phyloP scores from a whole-genome alignment of 1,140 invertebrate genomes.

The Cydia pomonella region DNA sequence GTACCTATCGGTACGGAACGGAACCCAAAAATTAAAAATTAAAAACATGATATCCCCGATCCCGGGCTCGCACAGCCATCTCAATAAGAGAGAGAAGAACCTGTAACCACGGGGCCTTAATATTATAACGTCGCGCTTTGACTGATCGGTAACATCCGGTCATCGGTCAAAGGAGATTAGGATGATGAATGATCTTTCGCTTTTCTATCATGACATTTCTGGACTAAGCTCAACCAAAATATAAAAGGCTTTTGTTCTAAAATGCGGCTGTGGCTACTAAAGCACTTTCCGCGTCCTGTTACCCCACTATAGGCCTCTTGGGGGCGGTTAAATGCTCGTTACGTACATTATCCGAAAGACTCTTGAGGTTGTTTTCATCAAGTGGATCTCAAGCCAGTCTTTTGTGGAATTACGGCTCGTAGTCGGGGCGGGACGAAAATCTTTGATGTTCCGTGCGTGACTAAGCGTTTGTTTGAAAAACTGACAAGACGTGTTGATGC shows the following conservation, averaged over 20 bases:
- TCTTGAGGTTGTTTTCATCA: constrained; percentile 35
- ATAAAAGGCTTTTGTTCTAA: constrained; percentile 20
- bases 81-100: too few relatives aligned
- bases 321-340: constrained; percentile 33
- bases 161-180: constrained; percentile 10
- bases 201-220: constrained; percentile 15
- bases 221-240: background rate
- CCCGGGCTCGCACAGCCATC: too few relatives aligned
- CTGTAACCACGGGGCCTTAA: too few relatives aligned
- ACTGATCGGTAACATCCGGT: constrained; percentile 30
- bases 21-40: too few relatives aligned
- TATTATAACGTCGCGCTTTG: constrained; percentile 9
- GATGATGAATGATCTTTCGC: constrained; percentile 11
- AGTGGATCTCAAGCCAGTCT: constrained; percentile 35
- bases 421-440: constrained; percentile 30
- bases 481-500: constrained; percentile 33
- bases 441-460: constrained; percentile 43
- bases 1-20: too few relatives aligned
- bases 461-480: constrained; percentile 39
- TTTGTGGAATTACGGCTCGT: constrained; percentile 37
- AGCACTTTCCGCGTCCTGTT: constrained; percentile 13
- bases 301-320: constrained; percentile 26
- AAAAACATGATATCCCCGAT: too few relatives aligned
- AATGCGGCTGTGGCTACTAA: constrained; percentile 13
- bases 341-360: constrained; percentile 36